Evolutionary conservation across 2,888 invertebrate genomes (phyloP).

Genomic region (Polyploca ridens): DNA sequence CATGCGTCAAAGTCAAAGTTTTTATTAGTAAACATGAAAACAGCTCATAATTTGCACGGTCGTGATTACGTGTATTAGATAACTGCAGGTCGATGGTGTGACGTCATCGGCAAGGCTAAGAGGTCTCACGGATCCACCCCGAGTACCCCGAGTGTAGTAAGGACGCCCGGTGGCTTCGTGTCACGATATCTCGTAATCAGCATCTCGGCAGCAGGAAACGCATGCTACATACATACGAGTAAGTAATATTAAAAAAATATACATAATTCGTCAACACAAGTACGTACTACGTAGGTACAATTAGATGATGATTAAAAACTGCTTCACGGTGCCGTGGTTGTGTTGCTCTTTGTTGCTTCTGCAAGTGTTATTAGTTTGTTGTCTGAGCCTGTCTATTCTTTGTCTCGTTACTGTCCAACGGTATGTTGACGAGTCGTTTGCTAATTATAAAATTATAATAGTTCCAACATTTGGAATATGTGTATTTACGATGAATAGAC

Average conservation of each 20-base stretch:
- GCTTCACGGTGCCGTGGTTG: slow-evolving; percentile 45
- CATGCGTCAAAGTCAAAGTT: slow-evolving; percentile 2
- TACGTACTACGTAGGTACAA: slow-evolving; percentile 18
- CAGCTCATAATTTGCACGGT: slow-evolving; percentile 41
- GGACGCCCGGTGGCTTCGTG: slow-evolving; percentile 63
- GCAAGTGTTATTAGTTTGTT: slow-evolving; percentile 27
- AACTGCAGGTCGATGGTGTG: slow-evolving; percentile 50
- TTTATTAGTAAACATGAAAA: slow-evolving; percentile 25
- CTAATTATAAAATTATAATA: slow-evolving; percentile 6
- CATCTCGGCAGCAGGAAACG: slow-evolving; percentile 64
- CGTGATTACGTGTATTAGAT: slow-evolving; percentile 55
- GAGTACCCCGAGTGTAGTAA: slow-evolving; percentile 42
- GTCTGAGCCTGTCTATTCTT: slow-evolving; percentile 22
- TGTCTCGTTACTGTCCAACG: slow-evolving; percentile 27
- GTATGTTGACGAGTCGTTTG: neutral
- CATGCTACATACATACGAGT: slow-evolving; percentile 10
- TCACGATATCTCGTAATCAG: slow-evolving; percentile 55
- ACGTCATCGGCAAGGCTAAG: slow-evolving; percentile 65
- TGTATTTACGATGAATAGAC: slow-evolving; percentile 3
- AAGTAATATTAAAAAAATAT: slow-evolving; percentile 8
- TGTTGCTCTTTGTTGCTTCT: slow-evolving; percentile 19
- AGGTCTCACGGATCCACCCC: slow-evolving; percentile 52
- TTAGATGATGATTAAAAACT: slow-evolving; percentile 38
- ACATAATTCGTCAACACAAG: slow-evolving; percentile 21
- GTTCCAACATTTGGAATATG: slow-evolving; percentile 3